Percentiles rank a stretch among this genome's conserved stretches.
Conservation (phyloP, 2,113 vertebrate genomes). For the Grus americana region DNA sequence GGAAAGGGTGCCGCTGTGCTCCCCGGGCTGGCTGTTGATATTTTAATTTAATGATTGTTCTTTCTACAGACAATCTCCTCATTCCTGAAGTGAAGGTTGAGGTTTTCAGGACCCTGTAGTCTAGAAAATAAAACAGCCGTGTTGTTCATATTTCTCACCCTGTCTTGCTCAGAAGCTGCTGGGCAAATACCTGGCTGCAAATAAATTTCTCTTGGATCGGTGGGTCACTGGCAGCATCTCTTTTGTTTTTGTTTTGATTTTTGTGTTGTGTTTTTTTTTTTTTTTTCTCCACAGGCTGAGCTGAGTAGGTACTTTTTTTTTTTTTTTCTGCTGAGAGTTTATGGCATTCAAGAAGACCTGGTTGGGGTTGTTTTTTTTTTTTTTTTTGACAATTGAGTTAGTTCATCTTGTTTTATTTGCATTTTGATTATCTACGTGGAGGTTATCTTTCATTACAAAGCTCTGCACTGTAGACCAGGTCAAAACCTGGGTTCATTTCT, state of each 20-base stretch:
- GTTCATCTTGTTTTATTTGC: background rate
- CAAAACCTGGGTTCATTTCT: background rate
- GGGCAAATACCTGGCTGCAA: background rate
- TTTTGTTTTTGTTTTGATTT: background rate
- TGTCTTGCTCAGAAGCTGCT: background rate
- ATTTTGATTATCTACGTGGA: too few relatives aligned
- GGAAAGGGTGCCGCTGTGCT: background rate
- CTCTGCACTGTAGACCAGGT: background rate
- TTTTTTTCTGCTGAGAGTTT: background rate
- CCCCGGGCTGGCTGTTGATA: background rate
- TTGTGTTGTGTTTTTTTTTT: fast-evolving
- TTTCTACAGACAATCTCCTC: background rate
- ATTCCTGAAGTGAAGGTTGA: background rate
- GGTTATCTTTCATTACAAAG: background rate
- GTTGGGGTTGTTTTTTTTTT: too few relatives aligned
- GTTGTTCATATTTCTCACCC: background rate
- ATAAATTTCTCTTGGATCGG: background rate
- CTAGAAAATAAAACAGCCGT: background rate
- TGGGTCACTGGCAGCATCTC: background rate
- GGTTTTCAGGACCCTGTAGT: background rate
- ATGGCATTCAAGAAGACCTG: background rate
- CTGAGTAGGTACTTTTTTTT: background rate
- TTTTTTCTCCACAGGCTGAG: background rate
- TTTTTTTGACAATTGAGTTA: background rate
- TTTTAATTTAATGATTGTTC: background rate